phyloP scores from a whole-genome alignment of 1,140 invertebrate genomes.

The Apis laboriosa region DNA sequence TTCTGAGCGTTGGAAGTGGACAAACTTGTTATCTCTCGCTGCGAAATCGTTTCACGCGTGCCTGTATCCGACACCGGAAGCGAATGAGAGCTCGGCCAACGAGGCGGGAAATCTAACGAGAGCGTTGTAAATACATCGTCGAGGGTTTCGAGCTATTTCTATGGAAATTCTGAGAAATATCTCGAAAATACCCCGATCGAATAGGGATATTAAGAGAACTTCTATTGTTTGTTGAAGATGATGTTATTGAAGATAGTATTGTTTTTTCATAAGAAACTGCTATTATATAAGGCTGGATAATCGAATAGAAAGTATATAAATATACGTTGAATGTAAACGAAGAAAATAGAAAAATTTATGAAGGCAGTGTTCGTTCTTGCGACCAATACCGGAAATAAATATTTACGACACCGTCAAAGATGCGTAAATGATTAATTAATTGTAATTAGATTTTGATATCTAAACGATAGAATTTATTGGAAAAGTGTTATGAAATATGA shows the following conservation, averaged over 20 bases:
- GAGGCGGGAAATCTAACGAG: background rate
- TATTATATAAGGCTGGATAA: background rate
- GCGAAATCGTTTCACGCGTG: background rate
- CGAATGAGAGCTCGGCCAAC: background rate
- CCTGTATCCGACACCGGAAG: background rate
- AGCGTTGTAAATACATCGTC: conserved; percentile 11
- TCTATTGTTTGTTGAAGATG: conserved; percentile 39
- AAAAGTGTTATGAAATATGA: no score
- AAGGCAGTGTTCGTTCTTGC: background rate
- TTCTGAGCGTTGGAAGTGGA: background rate
- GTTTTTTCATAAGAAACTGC: conserved; percentile 13
- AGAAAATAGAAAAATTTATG: background rate
- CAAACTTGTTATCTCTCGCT: background rate
- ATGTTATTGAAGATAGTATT: conserved; percentile 20
- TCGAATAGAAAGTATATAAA: conserved; percentile 14
- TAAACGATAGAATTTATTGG: background rate
- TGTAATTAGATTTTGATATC: background rate
- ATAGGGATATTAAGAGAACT: background rate
- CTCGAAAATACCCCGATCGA: background rate
- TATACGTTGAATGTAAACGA: conserved; percentile 6
- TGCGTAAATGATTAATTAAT: background rate
- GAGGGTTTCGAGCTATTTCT: background rate
- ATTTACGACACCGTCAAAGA: background rate
- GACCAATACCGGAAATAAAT: background rate
- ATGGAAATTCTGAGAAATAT: background rate